Evolutionary conservation across 53 echinoderm and acorn worm genomes (phyloP).

Genomic region (Crossaster papposus): DNA sequence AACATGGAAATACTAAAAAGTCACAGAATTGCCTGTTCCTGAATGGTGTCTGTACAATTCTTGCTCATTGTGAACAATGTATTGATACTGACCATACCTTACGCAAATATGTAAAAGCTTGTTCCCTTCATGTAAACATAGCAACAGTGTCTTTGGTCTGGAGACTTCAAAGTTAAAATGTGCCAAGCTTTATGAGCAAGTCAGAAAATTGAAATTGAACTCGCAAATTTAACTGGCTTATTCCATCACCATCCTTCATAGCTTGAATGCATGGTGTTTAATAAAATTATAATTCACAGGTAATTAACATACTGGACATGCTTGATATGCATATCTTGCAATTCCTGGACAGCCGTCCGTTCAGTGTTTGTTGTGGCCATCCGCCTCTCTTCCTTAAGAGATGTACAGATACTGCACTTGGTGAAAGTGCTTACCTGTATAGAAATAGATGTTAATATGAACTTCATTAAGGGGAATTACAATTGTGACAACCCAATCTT

Average conservation of each 20-base stretch:
- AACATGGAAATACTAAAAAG: not conserved
- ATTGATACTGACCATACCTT: no score
- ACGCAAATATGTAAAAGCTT: no score
- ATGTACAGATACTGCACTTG: constrained; percentile 1
- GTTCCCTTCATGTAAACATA: no score
- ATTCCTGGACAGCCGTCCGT: not conserved
- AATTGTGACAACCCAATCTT: no score
- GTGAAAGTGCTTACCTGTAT: constrained; percentile 20
- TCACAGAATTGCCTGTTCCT: no score
- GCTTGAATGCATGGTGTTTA: not conserved
- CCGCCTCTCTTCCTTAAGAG: not conserved
- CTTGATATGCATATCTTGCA: not conserved
- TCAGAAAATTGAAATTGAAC: no score
- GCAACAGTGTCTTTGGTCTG: no score
- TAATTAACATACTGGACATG: not conserved
- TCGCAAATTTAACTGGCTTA: not conserved
- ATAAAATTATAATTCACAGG: not conserved
- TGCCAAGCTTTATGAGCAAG: no score
- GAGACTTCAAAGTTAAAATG: no score
- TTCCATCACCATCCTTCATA: not conserved
- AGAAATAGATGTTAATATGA: not conserved
- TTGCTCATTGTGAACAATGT: no score
- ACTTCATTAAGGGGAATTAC: no score
- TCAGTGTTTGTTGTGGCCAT: not conserved
- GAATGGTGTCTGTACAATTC: no score